A percentile compares a stretch with the other conserved stretches of the same genome.
Evolutionary conservation across 2,888 invertebrate species (phyloP).

Genomic region (Gibbula magus): DNA sequence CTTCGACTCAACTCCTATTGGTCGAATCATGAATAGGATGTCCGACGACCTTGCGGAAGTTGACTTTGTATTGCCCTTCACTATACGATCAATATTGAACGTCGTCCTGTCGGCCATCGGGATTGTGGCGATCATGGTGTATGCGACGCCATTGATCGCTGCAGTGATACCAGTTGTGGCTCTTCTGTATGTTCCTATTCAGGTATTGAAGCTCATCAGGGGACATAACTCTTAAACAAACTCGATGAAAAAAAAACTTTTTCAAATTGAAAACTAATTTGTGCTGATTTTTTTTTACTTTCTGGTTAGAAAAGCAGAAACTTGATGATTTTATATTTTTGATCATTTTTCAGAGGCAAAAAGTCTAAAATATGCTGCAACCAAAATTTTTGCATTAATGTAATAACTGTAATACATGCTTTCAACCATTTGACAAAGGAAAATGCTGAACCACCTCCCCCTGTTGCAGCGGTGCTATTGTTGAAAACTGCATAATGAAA

Average conservation of each 20-base stretch:
- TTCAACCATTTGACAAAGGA: background rate
- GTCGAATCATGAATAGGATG: constrained; percentile 75
- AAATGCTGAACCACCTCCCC: background rate
- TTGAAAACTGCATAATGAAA: no score
- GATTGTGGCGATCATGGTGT: constrained; percentile 55
- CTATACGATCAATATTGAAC: constrained; percentile 68
- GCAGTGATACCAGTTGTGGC: constrained; percentile 54
- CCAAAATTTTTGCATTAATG: no score
- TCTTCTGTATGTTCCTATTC: constrained; percentile 59
- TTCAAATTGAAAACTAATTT: no score
- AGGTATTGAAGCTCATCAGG: constrained; percentile 54
- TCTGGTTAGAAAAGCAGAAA: no score
- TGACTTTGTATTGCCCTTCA: constrained; percentile 69
- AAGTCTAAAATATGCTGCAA: no score
- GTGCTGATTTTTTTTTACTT: no score
- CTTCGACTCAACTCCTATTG: constrained; percentile 73
- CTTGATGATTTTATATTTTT: no score
- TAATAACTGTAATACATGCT: no score
- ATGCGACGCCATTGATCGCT: constrained; percentile 55
- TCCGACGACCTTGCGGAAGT: constrained; percentile 64
- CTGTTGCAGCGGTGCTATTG: no score
- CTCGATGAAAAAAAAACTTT: no score
- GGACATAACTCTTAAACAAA: no score
- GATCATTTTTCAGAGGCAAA: no score
- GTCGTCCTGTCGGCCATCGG: constrained; percentile 48